Base-by-base conservation (phyloP, 2,888 invertebrate genomes). In the Tetrapedia diversipes region DNA sequence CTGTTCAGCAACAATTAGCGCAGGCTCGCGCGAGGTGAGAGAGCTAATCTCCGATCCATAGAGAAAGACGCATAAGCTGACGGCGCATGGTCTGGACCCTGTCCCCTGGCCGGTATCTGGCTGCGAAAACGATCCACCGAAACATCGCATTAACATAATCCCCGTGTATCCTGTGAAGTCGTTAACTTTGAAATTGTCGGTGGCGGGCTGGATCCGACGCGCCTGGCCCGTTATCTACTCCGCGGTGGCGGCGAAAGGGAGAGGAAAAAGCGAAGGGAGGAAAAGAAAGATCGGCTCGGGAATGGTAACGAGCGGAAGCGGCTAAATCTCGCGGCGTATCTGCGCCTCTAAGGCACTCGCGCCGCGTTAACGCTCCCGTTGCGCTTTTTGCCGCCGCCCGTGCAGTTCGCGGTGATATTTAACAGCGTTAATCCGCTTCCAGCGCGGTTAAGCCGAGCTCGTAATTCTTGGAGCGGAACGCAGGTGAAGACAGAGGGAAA, bases 111-210 rank as follows among this genome's bases (percentile, higher is more conserved):
- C 2, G 22, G 43, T 72, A 66, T 78, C 72, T 56, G 64, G 39
- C 41, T 61, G 63, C 29, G 54, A 65, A 73, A 73, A 60, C 77
- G 67, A 80, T 80, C 73, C 69, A 72, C 81, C 71, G 83, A 82
- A 81, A 84, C 80, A 80, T 79, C 78, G 64, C 81, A 84, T 85
- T 85, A 84, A 76, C 86, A 86, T 86, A 86, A 86, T 86, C 85
- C 81, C 57, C 65, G 73, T 81, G 74, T 83, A 80, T 69, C 74
- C 77, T 57, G 75, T 68, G 63, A 85, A 81, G 81, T 69, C 69
- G 79, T 79, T 81, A 70, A 68, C 68, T 76, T 76, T 59, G 65
- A 65, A 82, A 81, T 79, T 34, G 66, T 39, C 60, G 51, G 53
- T 37, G 65, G n/a, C n/a, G n/a, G 24, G 68, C 39, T 34, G 64